phyloP scores from a whole-genome alignment of 2,888 invertebrate genomes.

The Chaetoderma sp. region DNA sequence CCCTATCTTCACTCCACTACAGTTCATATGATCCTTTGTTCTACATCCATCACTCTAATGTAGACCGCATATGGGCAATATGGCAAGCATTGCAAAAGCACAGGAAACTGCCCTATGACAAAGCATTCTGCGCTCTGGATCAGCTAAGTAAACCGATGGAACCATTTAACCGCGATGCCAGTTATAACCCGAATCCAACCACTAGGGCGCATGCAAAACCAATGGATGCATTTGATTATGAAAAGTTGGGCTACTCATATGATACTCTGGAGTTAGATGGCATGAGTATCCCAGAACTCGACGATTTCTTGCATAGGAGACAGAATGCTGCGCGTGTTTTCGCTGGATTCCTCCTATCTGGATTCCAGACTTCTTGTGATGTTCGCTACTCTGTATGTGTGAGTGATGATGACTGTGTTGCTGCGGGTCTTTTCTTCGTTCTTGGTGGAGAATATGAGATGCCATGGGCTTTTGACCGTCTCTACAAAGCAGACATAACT shows the following conservation, averaged over 20 bases:
- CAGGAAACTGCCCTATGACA: slow-evolving; percentile 11
- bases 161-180: slow-evolving; percentile 11
- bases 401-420: slow-evolving; percentile 6
- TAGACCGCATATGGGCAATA: slow-evolving; percentile 18
- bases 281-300: slow-evolving; percentile 4
- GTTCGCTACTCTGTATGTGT: slow-evolving; percentile 24
- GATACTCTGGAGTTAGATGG: slow-evolving; percentile 16
- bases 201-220: slow-evolving; percentile 10
- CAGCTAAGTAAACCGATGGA: slow-evolving; percentile 12
- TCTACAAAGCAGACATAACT: slow-evolving; percentile 38
- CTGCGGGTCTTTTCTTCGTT: slow-evolving; percentile 21
- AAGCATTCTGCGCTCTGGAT: slow-evolving; percentile 18
- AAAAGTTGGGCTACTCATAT: slow-evolving; percentile 13
- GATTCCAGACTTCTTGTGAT: slow-evolving; percentile 32
- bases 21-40: background rate
- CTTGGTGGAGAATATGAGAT: slow-evolving; percentile 32
- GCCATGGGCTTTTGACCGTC: slow-evolving; percentile 40
- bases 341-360: slow-evolving; percentile 39
- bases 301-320: background rate
- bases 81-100: slow-evolving; percentile 18
- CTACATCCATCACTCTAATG: slow-evolving; percentile 2
- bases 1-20: background rate
- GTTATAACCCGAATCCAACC: background rate
- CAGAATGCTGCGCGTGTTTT: slow-evolving; percentile 20
- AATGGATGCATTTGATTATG: slow-evolving; percentile 7